Conservation (phyloP, 2,797 vertebrate genomes). For the Malurus leucopterus region DNA sequence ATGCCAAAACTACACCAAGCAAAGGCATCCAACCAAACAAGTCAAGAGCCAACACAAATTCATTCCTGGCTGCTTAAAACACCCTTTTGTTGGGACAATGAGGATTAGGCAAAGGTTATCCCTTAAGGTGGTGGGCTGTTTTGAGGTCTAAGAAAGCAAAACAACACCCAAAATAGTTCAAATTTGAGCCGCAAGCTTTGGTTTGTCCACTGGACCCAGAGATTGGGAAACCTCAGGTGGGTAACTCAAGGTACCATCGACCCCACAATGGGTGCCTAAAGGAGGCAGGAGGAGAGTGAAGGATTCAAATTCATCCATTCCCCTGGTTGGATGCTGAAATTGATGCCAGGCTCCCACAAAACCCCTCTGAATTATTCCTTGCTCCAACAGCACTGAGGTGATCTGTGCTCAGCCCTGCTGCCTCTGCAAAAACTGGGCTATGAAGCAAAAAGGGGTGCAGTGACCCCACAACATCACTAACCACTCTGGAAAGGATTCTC, state of each 20-base stretch:
- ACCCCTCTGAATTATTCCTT: background rate
- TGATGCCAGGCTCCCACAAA: background rate
- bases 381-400: background rate
- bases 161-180: background rate
- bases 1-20: slow-evolving; percentile 6
- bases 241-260: background rate
- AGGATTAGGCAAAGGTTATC: background rate
- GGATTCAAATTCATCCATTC: background rate
- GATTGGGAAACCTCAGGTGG: background rate
- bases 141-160: background rate
- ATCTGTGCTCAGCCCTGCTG: background rate
- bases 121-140: background rate
- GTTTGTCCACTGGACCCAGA: background rate
- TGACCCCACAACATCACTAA: background rate
- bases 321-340: background rate
- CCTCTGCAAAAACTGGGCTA: background rate
- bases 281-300: background rate
- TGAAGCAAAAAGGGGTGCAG: background rate
- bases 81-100: background rate
- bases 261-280: background rate
- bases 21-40: background rate
- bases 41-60: slow-evolving; percentile 15
- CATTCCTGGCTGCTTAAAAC: slow-evolving; percentile 11
- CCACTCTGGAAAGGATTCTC: background rate
- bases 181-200: rapidly evolving